phyloP scores from a whole-genome alignment of 2,113 vertebrate species.

The Tor tambroides region DNA sequence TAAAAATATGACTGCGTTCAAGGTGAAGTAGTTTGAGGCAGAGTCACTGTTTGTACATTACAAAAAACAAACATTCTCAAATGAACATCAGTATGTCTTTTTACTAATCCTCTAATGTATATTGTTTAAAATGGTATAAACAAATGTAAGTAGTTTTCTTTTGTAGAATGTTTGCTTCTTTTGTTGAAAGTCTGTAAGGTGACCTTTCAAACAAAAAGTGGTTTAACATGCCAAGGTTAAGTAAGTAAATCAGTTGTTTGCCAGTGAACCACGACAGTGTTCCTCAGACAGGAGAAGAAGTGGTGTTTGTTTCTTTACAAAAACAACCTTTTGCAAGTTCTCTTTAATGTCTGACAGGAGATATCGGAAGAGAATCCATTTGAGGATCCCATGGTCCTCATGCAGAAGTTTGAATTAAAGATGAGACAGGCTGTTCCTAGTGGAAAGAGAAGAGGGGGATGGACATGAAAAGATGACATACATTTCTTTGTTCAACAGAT shows the following conservation, averaged over 20 bases:
- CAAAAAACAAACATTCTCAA: not conserved
- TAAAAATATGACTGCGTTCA: slow-evolving; percentile 49
- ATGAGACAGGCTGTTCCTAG: slow-evolving; percentile 49
- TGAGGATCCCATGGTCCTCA: slow-evolving; percentile 39
- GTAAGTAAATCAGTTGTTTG: not conserved
- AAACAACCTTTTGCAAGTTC: not conserved
- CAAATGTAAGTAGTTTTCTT: not conserved
- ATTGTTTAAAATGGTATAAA: not conserved
- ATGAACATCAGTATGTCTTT: not conserved
- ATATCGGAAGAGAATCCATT: slow-evolving; percentile 17
- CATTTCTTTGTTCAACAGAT: slow-evolving; percentile 42
- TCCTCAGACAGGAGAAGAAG: slow-evolving; percentile 35
- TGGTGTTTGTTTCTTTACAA: not conserved
- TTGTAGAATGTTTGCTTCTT: not conserved
- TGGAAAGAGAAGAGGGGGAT: slow-evolving; percentile 26
- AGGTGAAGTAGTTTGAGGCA: not conserved
- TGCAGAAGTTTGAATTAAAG: slow-evolving; percentile 67
- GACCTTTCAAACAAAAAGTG: not conserved
- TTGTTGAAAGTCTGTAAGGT: not conserved
- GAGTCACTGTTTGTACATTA: slow-evolving; percentile 25
- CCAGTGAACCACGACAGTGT: not conserved
- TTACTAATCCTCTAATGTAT: not conserved
- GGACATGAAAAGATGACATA: slow-evolving; percentile 33
- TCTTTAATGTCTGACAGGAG: slow-evolving; percentile 1
- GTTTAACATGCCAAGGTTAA: not conserved